Evolutionary conservation across 2,888 invertebrate species (phyloP).

Genomic region (Cataglyphis cursor): DNA sequence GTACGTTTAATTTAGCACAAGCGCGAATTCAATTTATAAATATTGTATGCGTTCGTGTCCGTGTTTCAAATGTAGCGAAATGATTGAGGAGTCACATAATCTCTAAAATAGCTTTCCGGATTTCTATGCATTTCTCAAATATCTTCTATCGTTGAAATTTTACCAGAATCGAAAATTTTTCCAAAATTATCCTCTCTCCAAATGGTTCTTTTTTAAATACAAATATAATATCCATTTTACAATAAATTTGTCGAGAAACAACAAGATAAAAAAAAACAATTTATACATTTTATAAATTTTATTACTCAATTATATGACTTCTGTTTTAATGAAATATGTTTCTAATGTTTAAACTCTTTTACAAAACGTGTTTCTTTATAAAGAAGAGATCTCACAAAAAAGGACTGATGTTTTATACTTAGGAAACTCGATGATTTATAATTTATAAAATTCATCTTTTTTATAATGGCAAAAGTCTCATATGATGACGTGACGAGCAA

Average conservation of each 20-base stretch:
- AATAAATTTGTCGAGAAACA: neutral
- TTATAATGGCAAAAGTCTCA: neutral
- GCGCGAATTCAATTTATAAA: slow-evolving; percentile 19
- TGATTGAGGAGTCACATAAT: neutral
- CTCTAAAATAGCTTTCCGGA: neutral
- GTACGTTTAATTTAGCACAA: slow-evolving; percentile 36
- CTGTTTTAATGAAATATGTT: neutral
- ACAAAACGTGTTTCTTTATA: neutral
- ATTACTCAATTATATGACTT: neutral
- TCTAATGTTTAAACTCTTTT: neutral
- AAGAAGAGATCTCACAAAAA: neutral
- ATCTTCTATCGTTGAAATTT: neutral
- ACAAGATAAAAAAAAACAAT: neutral
- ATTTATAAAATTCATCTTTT: slow-evolving; percentile 26
- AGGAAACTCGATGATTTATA: slow-evolving; percentile 7
- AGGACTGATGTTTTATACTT: neutral
- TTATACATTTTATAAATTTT: neutral
- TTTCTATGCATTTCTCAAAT: slow-evolving; percentile 41
- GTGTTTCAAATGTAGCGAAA: slow-evolving; percentile 11
- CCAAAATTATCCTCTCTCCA: neutral
- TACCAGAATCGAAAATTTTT: neutral
- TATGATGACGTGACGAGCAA: neutral
- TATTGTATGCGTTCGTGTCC: neutral
- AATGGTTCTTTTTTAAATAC: neutral
- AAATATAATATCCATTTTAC: neutral